These are phyloP conservation scores for Bubo scandiacus DNA, from an alignment of 2,113 vertebrate genomes.

Conservation along the genomic window DNA sequence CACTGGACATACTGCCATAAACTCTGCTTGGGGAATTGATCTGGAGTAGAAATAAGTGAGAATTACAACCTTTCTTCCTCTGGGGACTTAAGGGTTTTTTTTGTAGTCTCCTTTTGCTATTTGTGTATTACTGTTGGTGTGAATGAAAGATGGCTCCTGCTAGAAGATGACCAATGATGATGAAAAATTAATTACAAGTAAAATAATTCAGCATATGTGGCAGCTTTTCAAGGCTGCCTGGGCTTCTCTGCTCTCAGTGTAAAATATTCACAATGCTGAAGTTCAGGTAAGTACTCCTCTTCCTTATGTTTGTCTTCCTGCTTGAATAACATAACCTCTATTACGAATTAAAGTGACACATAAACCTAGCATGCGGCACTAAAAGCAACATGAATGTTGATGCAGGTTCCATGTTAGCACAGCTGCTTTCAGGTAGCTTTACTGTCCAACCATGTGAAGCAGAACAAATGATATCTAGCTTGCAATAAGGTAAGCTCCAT, in stretches of 20 bases:
- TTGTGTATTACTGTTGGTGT: background rate
- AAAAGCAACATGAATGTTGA: background rate
- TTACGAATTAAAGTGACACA: background rate
- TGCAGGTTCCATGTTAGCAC: background rate
- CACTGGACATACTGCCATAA: background rate
- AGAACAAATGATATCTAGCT: background rate
- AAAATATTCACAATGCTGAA: background rate
- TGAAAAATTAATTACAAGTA: background rate
- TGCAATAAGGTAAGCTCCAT: background rate
- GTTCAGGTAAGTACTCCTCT: background rate
- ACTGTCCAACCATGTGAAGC: background rate
- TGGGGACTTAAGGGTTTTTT: background rate
- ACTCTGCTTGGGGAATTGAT: background rate
- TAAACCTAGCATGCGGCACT: background rate
- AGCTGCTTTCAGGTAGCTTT: background rate
- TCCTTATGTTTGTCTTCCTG: background rate
- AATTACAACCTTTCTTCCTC: background rate
- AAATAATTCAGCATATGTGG: background rate
- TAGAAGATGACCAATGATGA: background rate
- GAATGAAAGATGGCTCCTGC: background rate
- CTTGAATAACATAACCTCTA: background rate
- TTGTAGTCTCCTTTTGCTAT: background rate
- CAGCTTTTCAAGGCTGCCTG: background rate
- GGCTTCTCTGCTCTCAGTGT: background rate
- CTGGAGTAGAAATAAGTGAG: background rate